Evolutionary conservation across 2,113 vertebrate genomes (phyloP), one percentile per base, ranked within the genome.

Genomic region (Otolemur garnettii): DNA sequence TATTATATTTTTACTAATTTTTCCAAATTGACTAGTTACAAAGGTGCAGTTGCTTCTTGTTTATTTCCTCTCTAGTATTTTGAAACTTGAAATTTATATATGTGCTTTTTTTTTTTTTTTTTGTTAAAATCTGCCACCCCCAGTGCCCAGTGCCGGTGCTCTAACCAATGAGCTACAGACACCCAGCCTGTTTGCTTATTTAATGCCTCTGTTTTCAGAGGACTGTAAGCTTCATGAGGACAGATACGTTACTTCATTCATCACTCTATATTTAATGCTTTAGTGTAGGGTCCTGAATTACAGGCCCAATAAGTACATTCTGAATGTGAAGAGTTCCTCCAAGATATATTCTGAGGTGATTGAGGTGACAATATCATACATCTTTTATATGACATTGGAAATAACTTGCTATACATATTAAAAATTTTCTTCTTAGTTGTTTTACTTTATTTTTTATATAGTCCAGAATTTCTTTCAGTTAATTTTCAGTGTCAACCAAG

Each of bases 381-480:
- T 7, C 2, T 90, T 92, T 89, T 68, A 83, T 55, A 78, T 35
- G n/a, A 72, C 24, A 93, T 15, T 55, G 68, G 59, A 86, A 83
- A 78, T 72, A 93, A 72, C 42, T 55, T 80, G 75, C 19, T 62
- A 26, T 24, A 59, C 71, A 35, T 53, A 81, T 64, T 71, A 5
- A 59, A 92, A 69, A 38, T 86, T 13, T 69, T 81, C 60, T 82
- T 80, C 28, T 68, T 4, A 88, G 57, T 87, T 87, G 35, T 86
- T 93, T 92, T 72, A 91, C 28, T 79, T 83, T 82, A 68, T 19
- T 50, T 95, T 95, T 90, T 69, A 86, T 64, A 87, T 74, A 90
- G 62, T 74, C 59, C 28, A 89, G 30, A 91, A 74, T 90, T 57
- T 10, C 13, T 87, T 93, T 10, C 28, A 87, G 26, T 77, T 87